Percentiles rank a stretch among this genome's conserved stretches.
Evolutionary conservation across 2,113 vertebrate genomes (phyloP).

Genomic region (Chamaetylas fuelleborni): DNA sequence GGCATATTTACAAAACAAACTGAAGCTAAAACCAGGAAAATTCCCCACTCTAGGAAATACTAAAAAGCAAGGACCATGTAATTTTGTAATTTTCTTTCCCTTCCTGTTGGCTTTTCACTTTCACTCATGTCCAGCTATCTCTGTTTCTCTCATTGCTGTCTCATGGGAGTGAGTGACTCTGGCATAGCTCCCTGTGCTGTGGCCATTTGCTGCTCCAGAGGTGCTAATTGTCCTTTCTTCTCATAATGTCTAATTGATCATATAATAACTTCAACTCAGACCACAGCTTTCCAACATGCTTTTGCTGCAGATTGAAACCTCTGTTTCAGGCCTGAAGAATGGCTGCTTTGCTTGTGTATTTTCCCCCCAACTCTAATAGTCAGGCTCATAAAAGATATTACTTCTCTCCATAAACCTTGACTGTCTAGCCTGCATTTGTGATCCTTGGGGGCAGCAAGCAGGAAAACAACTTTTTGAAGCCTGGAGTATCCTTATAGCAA

Average conservation of each 20-base stretch:
- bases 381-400: background rate
- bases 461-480: background rate
- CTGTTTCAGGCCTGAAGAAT: background rate
- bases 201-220: background rate
- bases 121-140: background rate
- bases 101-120: background rate
- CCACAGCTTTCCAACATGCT: background rate
- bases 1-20: background rate
- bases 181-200: background rate
- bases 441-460: background rate
- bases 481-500: background rate
- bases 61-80: background rate
- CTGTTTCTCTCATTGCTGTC: background rate
- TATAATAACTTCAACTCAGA: background rate
- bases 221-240: background rate
- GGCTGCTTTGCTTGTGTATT: background rate
- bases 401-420: background rate
- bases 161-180: background rate
- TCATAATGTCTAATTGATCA: background rate
- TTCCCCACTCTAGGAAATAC: background rate
- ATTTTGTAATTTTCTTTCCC: background rate
- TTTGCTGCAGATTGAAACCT: background rate
- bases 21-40: background rate
- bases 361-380: background rate
- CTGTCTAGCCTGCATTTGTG: background rate